These are phyloP conservation scores for Hipposideros larvatus DNA, from an alignment of 2,797 vertebrate species.

Conservation along the genomic window DNA sequence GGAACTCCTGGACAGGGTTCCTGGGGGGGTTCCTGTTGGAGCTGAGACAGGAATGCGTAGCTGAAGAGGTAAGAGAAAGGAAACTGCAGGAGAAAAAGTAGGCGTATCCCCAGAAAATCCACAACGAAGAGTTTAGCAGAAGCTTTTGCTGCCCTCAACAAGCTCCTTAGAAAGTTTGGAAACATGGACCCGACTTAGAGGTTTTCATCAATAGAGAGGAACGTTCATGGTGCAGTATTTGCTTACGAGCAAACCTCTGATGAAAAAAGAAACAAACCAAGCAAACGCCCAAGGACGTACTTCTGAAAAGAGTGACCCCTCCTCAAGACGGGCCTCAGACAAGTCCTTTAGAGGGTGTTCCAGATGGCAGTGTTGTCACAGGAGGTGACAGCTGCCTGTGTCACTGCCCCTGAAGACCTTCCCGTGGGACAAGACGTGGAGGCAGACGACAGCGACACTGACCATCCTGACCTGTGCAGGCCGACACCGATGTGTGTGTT, in stretches of 20 bases:
- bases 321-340: not conserved
- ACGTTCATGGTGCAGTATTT: no score
- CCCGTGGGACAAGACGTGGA: no score
- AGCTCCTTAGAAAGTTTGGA: not conserved
- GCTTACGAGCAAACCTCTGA: not conserved
- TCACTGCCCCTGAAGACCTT: not conserved
- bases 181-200: not conserved
- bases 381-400: not conserved
- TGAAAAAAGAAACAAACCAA: not conserved
- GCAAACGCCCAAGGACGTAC: not conserved
- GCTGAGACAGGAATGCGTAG: fast-evolving
- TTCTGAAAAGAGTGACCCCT: not conserved
- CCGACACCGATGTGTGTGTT: not conserved
- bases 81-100: not conserved
- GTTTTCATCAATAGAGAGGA: not conserved
- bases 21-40: not conserved
- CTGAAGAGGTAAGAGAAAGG: not conserved
- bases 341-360: not conserved
- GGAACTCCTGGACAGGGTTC: not conserved
- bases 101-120: not conserved
- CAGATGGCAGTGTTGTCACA: not conserved
- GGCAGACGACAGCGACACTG: no score
- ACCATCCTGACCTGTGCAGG: not conserved
- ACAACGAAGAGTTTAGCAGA: not conserved
- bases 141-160: not conserved